These are phyloP conservation scores for Lithobates pipiens DNA, from an alignment of 2,797 vertebrate species.

Conservation along the genomic window DNA sequence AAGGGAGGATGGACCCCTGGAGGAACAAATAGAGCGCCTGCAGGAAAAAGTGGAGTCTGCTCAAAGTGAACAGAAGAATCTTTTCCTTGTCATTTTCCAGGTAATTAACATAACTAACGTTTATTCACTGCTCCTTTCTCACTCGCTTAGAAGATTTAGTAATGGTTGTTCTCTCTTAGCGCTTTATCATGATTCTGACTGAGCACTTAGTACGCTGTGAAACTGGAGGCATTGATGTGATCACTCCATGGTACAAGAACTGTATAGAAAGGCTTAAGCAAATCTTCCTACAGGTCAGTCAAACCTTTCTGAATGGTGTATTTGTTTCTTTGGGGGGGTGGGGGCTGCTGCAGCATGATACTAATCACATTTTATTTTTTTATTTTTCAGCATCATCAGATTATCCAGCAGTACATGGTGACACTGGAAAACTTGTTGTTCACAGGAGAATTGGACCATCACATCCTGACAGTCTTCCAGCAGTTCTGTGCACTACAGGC, in stretches of 20 bases:
- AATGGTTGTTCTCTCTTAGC: slow-evolving; percentile 72
- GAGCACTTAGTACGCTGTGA: slow-evolving; percentile 97
- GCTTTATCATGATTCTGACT: slow-evolving; percentile 98
- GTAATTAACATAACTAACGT: slow-evolving; percentile 67
- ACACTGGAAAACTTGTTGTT: slow-evolving; percentile 98
- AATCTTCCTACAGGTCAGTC: slow-evolving; percentile 91
- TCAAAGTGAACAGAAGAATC: slow-evolving; percentile 98
- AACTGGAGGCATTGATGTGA: slow-evolving; percentile 89
- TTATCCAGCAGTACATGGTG: slow-evolving; percentile 98
- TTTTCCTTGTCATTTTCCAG: slow-evolving; percentile 99
- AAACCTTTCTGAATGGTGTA: neutral
- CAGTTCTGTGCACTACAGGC: slow-evolving; percentile 97
- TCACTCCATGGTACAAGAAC: slow-evolving; percentile 96
- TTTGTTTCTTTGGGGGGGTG: neutral
- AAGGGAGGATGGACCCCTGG: slow-evolving; percentile 91
- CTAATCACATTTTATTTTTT: neutral
- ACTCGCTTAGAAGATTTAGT: neutral
- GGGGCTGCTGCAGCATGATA: neutral
- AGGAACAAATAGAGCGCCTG: slow-evolving; percentile 94
- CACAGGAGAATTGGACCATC: slow-evolving; percentile 94
- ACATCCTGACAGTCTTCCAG: slow-evolving; percentile 97
- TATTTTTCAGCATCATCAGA: slow-evolving; percentile 89
- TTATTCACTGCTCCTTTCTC: neutral
- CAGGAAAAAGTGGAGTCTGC: slow-evolving; percentile 97
- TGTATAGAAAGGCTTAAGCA: slow-evolving; percentile 95